A percentile compares a stretch with the other conserved stretches of the same genome.
Conservation (phyloP, 2,797 vertebrate species). For the Enteromius argenteus region DNA sequence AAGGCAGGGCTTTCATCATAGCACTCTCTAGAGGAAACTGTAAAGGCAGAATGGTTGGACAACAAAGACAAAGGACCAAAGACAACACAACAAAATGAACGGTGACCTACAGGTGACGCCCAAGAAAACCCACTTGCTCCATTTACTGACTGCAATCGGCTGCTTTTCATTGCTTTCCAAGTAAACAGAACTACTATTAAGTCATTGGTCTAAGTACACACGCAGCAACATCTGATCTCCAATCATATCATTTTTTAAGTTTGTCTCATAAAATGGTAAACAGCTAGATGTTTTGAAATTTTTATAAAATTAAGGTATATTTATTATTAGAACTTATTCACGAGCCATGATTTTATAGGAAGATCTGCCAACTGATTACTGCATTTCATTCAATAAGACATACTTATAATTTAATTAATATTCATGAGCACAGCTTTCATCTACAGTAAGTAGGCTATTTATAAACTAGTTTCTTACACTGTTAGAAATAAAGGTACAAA, state of each 20-base stretch:
- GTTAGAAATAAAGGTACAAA: no score
- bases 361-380: neutral
- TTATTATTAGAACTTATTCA: neutral
- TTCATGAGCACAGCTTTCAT: neutral
- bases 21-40: constrained; percentile 45
- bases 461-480: neutral
- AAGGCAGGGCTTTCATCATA: constrained; percentile 49
- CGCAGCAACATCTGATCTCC: neutral
- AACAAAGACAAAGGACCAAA: constrained; percentile 32
- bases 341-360: neutral
- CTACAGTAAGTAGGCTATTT: neutral
- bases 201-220: neutral
- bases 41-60: constrained; percentile 35
- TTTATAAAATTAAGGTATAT: neutral
- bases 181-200: neutral
- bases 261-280: neutral
- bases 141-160: neutral
- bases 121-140: neutral
- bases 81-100: constrained; percentile 44
- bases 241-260: neutral
- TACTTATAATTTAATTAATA: neutral
- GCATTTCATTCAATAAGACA: neutral
- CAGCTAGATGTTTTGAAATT: neutral
- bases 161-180: neutral
- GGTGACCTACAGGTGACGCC: constrained; percentile 31